phyloP scores from a whole-genome alignment of 2,797 vertebrate genomes.

The Atherinosoma microstoma region DNA sequence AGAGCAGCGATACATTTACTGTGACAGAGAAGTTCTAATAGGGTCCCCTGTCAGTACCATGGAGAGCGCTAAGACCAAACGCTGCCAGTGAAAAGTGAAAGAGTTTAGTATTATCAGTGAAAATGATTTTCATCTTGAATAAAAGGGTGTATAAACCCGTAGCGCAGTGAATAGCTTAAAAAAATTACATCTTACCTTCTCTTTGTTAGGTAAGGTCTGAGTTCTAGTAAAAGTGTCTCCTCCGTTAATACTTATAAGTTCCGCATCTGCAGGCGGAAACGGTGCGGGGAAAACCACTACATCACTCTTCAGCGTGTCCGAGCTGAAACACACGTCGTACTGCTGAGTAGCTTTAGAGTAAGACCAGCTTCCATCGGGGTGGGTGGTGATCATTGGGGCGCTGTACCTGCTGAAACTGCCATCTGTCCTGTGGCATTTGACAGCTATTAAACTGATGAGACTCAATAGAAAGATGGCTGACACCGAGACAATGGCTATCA shows the following conservation, averaged over 20 bases:
- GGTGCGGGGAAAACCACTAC: slow-evolving; percentile 59
- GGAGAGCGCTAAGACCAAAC: slow-evolving; percentile 54
- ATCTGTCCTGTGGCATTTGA: slow-evolving; percentile 75
- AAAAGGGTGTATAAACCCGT: too few species aligned
- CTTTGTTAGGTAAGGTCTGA: slow-evolving; percentile 71
- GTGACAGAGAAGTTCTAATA: background rate
- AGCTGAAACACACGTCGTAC: slow-evolving; percentile 33
- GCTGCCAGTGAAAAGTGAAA: background rate
- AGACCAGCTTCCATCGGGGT: slow-evolving; percentile 38
- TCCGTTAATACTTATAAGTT: slow-evolving; percentile 70
- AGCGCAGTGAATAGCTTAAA: too few species aligned
- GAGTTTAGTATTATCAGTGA: background rate
- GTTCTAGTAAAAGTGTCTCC: slow-evolving; percentile 67
- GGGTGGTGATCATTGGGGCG: slow-evolving; percentile 69
- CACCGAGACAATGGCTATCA: slow-evolving; percentile 76
- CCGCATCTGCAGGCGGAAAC: slow-evolving; percentile 52
- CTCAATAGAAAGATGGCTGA: slow-evolving; percentile 76
- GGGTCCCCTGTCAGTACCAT: slow-evolving; percentile 65
- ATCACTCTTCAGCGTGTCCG: slow-evolving; percentile 58
- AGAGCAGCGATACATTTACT: too few species aligned
- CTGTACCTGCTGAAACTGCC: slow-evolving; percentile 65
- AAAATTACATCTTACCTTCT: too few species aligned
- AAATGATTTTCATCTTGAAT: background rate
- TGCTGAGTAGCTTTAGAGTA: slow-evolving; percentile 65
- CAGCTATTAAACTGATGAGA: slow-evolving; percentile 74